Conservation (phyloP, 2,888 invertebrate species). For the Lumbricus terrestris region DNA sequence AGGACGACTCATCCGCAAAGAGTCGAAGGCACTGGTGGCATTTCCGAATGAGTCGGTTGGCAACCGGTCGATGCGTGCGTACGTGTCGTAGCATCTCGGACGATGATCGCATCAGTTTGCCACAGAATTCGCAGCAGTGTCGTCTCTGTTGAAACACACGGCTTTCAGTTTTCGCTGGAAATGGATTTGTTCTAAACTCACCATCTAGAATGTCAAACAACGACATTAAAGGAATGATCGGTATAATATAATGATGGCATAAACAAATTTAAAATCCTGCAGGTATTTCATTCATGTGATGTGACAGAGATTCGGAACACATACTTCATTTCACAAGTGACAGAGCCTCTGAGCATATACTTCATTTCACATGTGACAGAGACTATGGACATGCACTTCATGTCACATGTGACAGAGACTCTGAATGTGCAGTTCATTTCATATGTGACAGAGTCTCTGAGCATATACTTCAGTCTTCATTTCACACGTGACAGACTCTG, state of each 20-base stretch:
- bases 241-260: too few species aligned
- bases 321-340: too few species aligned
- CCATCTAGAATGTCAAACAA: background rate
- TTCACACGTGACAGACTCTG: too few species aligned
- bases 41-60: background rate
- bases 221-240: background rate
- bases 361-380: background rate
- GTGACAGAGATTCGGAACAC: too few species aligned
- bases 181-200: background rate
- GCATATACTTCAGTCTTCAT: background rate
- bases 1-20: background rate
- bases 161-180: background rate
- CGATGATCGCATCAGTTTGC: background rate
- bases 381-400: background rate
- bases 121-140: background rate
- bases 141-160: background rate
- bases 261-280: background rate
- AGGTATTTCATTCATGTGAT: background rate
- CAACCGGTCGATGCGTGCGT: background rate
- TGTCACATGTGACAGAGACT: background rate
- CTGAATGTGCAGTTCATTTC: background rate
- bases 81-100: background rate
- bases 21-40: background rate
- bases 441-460: background rate
- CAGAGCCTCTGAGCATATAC: background rate